Evolutionary conservation across 2,888 invertebrate species (phyloP).

Genomic region (Lasioglossum leucozonium): DNA sequence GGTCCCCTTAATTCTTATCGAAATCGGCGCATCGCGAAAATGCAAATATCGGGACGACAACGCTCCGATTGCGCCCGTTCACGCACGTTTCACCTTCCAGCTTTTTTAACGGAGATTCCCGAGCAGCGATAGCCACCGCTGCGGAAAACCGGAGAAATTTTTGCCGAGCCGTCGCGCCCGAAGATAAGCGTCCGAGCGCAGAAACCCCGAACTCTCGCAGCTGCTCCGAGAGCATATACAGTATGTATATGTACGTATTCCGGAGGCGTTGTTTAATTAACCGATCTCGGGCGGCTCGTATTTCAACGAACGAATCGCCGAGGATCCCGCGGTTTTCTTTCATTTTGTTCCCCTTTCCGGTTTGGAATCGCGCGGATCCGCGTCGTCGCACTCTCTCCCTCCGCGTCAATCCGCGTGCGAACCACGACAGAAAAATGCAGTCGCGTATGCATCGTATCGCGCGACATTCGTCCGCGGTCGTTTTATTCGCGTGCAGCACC

Average conservation of each 20-base stretch:
- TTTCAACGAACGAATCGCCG: not conserved
- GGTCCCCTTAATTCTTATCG: not conserved
- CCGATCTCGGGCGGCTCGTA: not conserved
- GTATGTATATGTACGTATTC: no score
- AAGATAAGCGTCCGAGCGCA: not conserved
- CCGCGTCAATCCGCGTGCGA: constrained; percentile 1
- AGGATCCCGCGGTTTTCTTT: not conserved
- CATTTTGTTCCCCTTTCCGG: constrained; percentile 20
- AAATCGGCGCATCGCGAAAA: not conserved
- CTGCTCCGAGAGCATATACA: constrained; percentile 5
- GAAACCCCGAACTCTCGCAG: not conserved
- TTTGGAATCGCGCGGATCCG: not conserved
- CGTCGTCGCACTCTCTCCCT: no score
- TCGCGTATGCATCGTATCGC: not conserved
- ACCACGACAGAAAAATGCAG: constrained; percentile 20
- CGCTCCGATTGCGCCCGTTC: constrained; percentile 27
- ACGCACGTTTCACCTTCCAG: not conserved
- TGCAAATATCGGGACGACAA: constrained; percentile 34
- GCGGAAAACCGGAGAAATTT: constrained; percentile 15
- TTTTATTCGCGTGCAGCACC: constrained; percentile 41
- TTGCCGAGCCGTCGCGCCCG: not conserved
- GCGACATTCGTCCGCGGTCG: constrained; percentile 1
- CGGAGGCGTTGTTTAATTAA: constrained; percentile 38
- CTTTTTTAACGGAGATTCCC: not conserved
- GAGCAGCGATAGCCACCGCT: not conserved